Conservation (phyloP, 1,140 invertebrate species). For the Stegodyphus mimosarum region DNA sequence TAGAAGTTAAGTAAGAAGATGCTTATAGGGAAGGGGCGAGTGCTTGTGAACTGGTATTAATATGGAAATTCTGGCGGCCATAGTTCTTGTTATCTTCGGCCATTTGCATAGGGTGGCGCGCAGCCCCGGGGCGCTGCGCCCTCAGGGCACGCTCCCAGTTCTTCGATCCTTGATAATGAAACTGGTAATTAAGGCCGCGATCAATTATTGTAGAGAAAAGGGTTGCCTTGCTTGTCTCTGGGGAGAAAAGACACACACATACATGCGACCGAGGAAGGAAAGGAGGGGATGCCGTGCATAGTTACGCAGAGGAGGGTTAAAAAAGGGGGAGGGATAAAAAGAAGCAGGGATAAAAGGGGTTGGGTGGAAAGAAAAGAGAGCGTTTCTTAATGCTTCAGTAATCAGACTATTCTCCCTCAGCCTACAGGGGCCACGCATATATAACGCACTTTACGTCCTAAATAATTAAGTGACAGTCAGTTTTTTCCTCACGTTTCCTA, state of each 20-base stretch:
- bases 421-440: slow-evolving; percentile 61
- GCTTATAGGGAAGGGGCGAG: slow-evolving; percentile 1
- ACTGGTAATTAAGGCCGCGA: slow-evolving; percentile 61
- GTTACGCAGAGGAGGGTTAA: slow-evolving; percentile 56
- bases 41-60: slow-evolving; percentile 41
- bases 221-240: slow-evolving; percentile 56
- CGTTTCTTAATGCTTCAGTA: slow-evolving; percentile 62
- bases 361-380: slow-evolving; percentile 50
- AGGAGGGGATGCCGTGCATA: slow-evolving; percentile 49
- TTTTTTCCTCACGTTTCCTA: slow-evolving; percentile 54
- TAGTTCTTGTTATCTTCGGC: slow-evolving; percentile 56
- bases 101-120: slow-evolving; percentile 59
- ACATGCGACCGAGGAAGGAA: slow-evolving; percentile 20
- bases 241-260: slow-evolving; percentile 49
- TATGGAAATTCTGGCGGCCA: slow-evolving; percentile 56
- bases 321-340: slow-evolving; percentile 56
- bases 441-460: slow-evolving; percentile 62
- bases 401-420: slow-evolving; percentile 60
- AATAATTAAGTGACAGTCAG: slow-evolving; percentile 61
- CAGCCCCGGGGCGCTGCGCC: slow-evolving; percentile 34
- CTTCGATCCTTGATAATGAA: slow-evolving; percentile 62
- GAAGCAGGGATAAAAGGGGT: slow-evolving; percentile 54
- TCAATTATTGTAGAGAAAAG: slow-evolving; percentile 60
- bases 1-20: slow-evolving; percentile 26
- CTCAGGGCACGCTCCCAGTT: slow-evolving; percentile 60